Evolutionary conservation across 2,797 vertebrate genomes (phyloP).

Genomic region (Carcharodon carcharias): DNA sequence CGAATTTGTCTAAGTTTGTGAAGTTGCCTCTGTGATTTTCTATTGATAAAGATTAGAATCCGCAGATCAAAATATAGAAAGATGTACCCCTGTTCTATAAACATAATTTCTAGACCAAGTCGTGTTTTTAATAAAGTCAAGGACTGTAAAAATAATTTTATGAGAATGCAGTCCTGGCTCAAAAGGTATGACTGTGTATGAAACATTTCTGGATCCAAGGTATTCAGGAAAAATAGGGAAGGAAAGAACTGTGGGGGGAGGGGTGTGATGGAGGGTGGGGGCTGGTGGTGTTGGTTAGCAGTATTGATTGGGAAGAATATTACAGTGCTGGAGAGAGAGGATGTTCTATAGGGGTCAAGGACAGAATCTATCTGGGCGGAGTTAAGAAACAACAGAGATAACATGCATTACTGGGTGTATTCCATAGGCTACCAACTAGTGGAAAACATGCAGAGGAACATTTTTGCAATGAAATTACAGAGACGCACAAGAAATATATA

Average conservation of each 20-base stretch:
- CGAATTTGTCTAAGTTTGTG: background rate
- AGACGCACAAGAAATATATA: background rate
- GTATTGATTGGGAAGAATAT: background rate
- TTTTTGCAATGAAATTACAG: no score
- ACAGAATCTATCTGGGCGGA: background rate
- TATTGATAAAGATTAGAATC: background rate
- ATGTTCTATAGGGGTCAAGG: background rate
- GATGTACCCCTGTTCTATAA: background rate
- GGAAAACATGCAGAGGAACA: no score
- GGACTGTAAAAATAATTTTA: background rate
- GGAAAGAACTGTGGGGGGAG: background rate
- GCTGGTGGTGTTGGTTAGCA: background rate
- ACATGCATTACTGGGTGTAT: no score
- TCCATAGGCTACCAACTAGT: no score
- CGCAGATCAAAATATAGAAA: background rate
- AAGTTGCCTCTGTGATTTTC: background rate
- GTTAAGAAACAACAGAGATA: background rate
- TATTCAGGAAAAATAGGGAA: background rate
- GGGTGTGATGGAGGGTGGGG: no score
- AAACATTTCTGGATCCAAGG: background rate
- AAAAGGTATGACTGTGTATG: background rate
- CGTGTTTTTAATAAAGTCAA: background rate
- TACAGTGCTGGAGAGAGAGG: background rate
- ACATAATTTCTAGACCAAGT: background rate
- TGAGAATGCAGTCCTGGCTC: background rate